Percentiles rank a stretch among this genome's conserved stretches.
Conservation (phyloP, 2,888 invertebrate species). For the Dendrolimus houi region DNA sequence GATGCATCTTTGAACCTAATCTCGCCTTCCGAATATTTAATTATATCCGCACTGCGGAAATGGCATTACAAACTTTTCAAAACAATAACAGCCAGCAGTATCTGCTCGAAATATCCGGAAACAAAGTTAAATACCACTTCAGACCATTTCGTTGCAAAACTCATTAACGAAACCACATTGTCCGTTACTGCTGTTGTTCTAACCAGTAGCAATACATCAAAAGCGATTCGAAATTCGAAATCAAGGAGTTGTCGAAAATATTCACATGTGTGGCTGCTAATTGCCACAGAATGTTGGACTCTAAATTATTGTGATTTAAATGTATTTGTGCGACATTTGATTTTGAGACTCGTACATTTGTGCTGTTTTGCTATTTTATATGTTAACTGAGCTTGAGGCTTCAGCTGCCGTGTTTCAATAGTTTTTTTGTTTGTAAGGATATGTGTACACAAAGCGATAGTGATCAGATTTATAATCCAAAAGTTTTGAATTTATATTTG, state of each 20-base stretch:
- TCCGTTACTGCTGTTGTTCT: no score
- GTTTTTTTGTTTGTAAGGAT: constrained; percentile 11
- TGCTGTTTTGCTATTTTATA: constrained; percentile 21
- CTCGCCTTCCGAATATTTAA: no score
- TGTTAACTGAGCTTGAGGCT: constrained; percentile 32
- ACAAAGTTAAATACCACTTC: no score
- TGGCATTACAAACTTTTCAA: no score
- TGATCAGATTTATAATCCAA: background rate
- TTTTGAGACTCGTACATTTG: constrained; percentile 20
- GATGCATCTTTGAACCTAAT: no score
- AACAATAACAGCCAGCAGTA: no score
- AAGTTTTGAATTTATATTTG: no score
- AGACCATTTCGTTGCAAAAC: no score
- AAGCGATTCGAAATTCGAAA: constrained; percentile 16
- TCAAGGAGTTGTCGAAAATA: constrained; percentile 22
- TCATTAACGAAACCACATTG: no score
- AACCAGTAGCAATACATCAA: background rate
- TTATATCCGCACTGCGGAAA: no score
- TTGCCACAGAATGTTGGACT: constrained; percentile 23
- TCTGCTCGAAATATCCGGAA: no score
- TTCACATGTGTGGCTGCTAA: constrained; percentile 2
- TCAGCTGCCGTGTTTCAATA: constrained; percentile 16
- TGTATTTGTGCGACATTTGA: constrained; percentile 17
- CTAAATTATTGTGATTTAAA: constrained; percentile 23
- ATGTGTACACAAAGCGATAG: background rate